Evolutionary conservation across 2,797 vertebrate genomes (phyloP).

Genomic region (Mus caroli): DNA sequence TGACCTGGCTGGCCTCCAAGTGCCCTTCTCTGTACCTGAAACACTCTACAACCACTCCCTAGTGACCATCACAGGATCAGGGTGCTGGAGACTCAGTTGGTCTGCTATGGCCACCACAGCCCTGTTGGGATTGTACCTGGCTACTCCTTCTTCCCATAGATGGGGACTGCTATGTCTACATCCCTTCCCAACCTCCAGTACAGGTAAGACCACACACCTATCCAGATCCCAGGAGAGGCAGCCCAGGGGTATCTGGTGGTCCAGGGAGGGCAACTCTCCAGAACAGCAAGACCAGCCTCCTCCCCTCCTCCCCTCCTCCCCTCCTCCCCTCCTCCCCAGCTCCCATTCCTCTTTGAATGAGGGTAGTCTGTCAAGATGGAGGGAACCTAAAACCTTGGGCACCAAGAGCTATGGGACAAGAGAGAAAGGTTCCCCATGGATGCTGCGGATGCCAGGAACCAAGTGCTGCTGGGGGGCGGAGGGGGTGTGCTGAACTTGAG

Average conservation of each 20-base stretch:
- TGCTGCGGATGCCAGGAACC: conserved; percentile 87
- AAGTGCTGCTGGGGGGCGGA: neutral
- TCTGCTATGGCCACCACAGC: accelerated
- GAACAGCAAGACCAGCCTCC: conserved; percentile 70
- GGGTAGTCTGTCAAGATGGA: conserved; percentile 91
- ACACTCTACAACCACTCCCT: neutral
- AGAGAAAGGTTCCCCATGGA: conserved; percentile 91
- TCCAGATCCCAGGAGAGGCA: conserved; percentile 71
- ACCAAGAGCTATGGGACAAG: conserved; percentile 88
- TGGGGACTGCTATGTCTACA: accelerated
- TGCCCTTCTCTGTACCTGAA: neutral
- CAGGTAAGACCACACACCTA: conserved; percentile 37
- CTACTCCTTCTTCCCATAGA: neutral
- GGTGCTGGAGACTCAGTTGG: neutral
- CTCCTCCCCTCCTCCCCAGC: conserved; percentile 73
- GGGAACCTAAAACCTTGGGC: conserved; percentile 95
- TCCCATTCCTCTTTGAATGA: conserved; percentile 89
- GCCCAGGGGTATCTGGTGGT: conserved; percentile 79
- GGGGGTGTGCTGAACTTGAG: conserved; percentile 87
- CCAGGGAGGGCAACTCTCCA: conserved; percentile 56
- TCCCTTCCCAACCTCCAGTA: neutral
- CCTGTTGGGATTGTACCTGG: neutral
- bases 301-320: conserved; percentile 61
- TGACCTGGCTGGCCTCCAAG: neutral
- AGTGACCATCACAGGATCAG: neutral